Conservation (phyloP, 1,140 invertebrate species). For the Hetaerina americana region DNA sequence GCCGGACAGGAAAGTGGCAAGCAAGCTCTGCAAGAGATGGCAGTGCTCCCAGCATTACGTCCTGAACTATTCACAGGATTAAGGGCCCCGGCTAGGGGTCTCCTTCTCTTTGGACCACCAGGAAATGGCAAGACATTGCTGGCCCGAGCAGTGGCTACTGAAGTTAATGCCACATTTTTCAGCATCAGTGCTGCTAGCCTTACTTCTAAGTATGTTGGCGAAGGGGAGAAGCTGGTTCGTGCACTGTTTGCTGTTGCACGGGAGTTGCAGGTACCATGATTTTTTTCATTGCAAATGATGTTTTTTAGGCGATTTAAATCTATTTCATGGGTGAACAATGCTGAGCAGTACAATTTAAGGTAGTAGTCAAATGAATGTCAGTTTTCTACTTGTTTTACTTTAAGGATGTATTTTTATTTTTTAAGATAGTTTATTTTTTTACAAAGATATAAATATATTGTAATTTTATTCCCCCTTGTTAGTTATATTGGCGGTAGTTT, state of each 20-base stretch:
- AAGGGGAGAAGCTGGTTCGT: conserved; percentile 93
- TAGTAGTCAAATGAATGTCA: too few relatives aligned
- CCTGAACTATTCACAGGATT: conserved; percentile 92
- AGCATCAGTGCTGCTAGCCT: conserved; percentile 92
- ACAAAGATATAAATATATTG: too few relatives aligned
- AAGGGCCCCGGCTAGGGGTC: conserved; percentile 76
- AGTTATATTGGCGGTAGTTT: too few relatives aligned
- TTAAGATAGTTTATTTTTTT: too few relatives aligned
- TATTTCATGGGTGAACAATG: too few relatives aligned
- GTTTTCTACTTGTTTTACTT: too few relatives aligned
- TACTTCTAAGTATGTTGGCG: conserved; percentile 97
- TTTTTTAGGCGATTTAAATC: too few relatives aligned
- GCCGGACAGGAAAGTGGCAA: conserved; percentile 82
- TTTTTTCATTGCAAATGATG: too few relatives aligned
- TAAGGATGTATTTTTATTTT: too few relatives aligned
- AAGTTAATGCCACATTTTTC: conserved; percentile 87
- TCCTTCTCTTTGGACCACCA: conserved; percentile 90
- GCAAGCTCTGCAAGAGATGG: conserved; percentile 94
- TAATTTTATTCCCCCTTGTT: too few relatives aligned
- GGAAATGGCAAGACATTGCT: conserved; percentile 90
- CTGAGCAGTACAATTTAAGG: too few relatives aligned
- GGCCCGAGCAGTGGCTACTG: conserved; percentile 79
- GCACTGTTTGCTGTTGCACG: conserved; percentile 89
- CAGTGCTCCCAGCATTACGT: conserved; percentile 86
- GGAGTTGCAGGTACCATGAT: conserved; percentile 53